Conservation (phyloP, 2,888 invertebrate genomes). For the Megaustenia siamemsis region DNA sequence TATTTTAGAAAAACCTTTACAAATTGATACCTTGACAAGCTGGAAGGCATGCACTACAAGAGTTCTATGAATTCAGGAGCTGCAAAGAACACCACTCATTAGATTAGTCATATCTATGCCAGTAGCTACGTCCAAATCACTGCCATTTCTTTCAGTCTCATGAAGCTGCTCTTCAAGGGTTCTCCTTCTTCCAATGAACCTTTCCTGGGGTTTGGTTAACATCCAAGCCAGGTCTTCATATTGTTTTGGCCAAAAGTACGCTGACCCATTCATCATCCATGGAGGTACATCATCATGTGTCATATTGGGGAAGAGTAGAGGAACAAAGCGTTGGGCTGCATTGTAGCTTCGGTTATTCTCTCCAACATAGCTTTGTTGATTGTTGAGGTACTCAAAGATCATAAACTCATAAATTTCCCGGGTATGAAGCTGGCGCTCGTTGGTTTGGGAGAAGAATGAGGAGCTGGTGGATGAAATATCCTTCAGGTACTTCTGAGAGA, state of each 20-base stretch:
- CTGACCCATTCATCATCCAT: conserved; percentile 63
- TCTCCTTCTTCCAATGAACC: conserved; percentile 54
- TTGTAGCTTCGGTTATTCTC: conserved; percentile 61
- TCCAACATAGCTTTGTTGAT: conserved; percentile 43
- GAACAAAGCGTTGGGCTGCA: conserved; percentile 68
- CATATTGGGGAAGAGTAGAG: conserved; percentile 67
- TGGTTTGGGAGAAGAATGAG: not conserved
- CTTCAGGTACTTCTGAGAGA: conserved; percentile 67
- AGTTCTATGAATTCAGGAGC: not conserved
- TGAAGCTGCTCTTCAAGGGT: too few species aligned
- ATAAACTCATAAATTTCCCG: conserved; percentile 71
- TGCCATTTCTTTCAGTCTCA: not conserved
- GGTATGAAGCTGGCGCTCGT: conserved; percentile 65
- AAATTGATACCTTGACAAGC: too few species aligned
- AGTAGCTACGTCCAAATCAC: not conserved
- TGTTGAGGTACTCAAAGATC: conserved; percentile 63
- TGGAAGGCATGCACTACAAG: not conserved
- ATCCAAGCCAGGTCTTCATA: conserved; percentile 74
- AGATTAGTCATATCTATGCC: not conserved
- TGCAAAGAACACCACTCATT: not conserved
- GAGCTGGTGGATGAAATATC: conserved; percentile 56
- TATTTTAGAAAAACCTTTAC: too few species aligned
- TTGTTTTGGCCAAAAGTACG: conserved; percentile 71
- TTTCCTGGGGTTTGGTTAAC: conserved; percentile 71
- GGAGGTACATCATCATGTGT: conserved; percentile 60